Percentiles rank a stretch among this genome's conserved stretches.
These are phyloP conservation scores for Cyphomyrus discorhynchus DNA, from an alignment of 2,113 vertebrate species.

Conservation along the genomic window DNA sequence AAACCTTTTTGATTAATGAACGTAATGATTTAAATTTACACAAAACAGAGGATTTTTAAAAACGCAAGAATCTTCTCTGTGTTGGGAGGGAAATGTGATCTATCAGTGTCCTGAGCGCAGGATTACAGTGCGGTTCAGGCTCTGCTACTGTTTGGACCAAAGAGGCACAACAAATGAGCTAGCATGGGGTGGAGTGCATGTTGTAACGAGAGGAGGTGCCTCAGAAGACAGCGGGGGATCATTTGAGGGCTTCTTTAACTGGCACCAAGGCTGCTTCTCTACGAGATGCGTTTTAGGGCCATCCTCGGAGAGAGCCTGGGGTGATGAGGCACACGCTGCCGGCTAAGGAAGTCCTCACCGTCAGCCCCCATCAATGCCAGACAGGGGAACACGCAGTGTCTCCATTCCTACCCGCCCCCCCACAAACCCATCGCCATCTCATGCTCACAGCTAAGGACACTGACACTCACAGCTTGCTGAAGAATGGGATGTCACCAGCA, in stretches of 20 bases:
- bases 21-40: not conserved
- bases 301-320: not conserved
- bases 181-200: not conserved
- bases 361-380: not conserved
- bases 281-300: not conserved
- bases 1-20: conserved; percentile 9
- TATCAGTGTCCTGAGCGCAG: not conserved
- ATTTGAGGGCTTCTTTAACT: not conserved
- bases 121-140: not conserved
- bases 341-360: not conserved
- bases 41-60: not conserved
- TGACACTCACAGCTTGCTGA: not conserved
- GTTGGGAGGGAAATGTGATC: not conserved
- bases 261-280: not conserved
- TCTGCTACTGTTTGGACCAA: not conserved
- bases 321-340: not conserved
- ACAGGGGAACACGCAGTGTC: not conserved
- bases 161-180: not conserved
- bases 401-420: not conserved
- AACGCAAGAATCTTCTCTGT: conserved; percentile 8
- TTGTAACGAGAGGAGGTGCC: not conserved
- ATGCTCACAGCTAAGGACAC: conserved; percentile 6
- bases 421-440: conserved; percentile 10
- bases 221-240: not conserved
- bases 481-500: not conserved